Percentiles rank a stretch among this genome's conserved stretches.
These are phyloP conservation scores for Megaleporinus macrocephalus DNA, from an alignment of 2,113 vertebrate species.

Conservation along the genomic window DNA sequence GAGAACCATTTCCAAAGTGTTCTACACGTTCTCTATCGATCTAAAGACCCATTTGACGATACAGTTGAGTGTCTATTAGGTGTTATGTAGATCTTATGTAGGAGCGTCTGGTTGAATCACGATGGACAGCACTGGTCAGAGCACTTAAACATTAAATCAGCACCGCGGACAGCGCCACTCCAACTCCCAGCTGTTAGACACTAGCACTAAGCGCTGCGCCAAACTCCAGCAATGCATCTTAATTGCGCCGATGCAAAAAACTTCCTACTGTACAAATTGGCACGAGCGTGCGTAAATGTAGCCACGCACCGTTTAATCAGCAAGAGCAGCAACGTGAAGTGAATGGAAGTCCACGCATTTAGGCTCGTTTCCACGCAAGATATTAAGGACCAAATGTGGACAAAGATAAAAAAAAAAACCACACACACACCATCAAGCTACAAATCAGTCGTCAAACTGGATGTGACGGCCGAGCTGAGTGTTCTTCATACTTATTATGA, in stretches of 20 bases:
- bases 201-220: neutral
- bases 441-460: slow-evolving; percentile 32
- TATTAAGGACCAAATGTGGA: slow-evolving; percentile 7
- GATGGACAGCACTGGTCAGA: neutral
- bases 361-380: slow-evolving; percentile 29
- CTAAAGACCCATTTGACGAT: too few species aligned
- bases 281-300: neutral
- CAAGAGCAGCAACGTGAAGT: slow-evolving; percentile 28
- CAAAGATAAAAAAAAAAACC: neutral
- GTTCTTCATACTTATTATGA: slow-evolving; percentile 54
- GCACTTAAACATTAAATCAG: slow-evolving; percentile 62
- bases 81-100: too few species aligned
- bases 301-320: slow-evolving; percentile 25
- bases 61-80: too few species aligned
- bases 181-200: slow-evolving; percentile 20
- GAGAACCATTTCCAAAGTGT: too few species aligned
- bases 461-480: slow-evolving; percentile 28
- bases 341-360: slow-evolving; percentile 31
- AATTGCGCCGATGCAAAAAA: neutral
- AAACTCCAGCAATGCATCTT: neutral
- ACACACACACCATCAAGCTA: neutral
- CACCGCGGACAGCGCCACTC: slow-evolving; percentile 70
- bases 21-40: too few species aligned
- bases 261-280: neutral
- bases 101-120: neutral